Conservation (phyloP, 2,113 vertebrate genomes). For the Myrmecobius fasciatus region DNA sequence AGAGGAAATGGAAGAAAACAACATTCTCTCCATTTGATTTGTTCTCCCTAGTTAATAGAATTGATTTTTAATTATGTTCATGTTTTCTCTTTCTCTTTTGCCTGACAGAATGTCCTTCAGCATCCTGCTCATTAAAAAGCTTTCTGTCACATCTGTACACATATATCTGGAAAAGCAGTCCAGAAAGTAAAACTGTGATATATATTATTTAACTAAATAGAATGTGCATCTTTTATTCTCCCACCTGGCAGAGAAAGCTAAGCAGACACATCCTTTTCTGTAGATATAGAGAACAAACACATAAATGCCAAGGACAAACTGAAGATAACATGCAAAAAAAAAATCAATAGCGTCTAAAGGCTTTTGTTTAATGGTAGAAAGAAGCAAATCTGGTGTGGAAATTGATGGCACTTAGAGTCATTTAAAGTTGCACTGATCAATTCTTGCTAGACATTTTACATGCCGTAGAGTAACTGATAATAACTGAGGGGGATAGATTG, state of each 20-base stretch:
- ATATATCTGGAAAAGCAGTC: background rate
- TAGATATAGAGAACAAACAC: background rate
- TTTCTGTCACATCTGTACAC: background rate
- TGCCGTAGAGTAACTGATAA: background rate
- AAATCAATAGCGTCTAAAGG: background rate
- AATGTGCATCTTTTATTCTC: background rate
- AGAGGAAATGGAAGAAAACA: background rate
- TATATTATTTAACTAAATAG: background rate
- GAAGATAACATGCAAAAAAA: background rate
- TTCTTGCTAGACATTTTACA: background rate
- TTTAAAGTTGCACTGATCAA: background rate
- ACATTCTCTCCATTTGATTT: background rate
- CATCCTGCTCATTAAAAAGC: background rate
- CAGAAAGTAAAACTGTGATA: background rate
- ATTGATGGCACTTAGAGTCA: conserved; percentile 6
- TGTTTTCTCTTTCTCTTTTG: background rate
- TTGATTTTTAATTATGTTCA: background rate
- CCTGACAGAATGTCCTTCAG: background rate
- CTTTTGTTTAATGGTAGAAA: conserved; percentile 1
- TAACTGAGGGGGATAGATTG: background rate
- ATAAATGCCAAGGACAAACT: background rate
- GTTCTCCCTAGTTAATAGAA: background rate
- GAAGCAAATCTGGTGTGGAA: conserved; percentile 11
- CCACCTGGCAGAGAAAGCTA: background rate
- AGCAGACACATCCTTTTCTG: background rate